Evolutionary conservation across 1,140 invertebrate species (phyloP).

Genomic region (Apis dorsata): DNA sequence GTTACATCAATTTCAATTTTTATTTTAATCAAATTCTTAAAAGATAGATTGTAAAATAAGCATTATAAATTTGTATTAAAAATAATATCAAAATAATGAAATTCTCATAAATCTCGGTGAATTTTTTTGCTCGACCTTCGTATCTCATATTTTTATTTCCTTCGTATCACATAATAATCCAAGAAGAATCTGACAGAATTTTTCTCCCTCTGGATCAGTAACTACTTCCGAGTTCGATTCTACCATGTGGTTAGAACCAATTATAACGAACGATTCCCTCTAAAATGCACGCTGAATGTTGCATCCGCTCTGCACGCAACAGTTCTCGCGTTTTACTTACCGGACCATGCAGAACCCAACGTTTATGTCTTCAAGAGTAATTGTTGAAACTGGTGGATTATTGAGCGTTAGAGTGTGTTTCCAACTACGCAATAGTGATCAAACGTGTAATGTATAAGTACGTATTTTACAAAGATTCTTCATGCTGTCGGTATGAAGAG

Average conservation of each 20-base stretch:
- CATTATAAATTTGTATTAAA: no score
- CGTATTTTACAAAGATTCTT: neutral
- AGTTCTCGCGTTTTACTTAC: slow-evolving; percentile 30
- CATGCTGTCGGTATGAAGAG: neutral
- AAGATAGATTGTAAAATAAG: no score
- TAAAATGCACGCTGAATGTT: slow-evolving; percentile 18
- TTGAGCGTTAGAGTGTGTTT: neutral
- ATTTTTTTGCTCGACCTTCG: no score
- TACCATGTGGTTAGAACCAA: slow-evolving; percentile 36
- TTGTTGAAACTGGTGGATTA: slow-evolving; percentile 16
- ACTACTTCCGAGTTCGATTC: slow-evolving; percentile 37
- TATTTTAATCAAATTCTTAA: no score
- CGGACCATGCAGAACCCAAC: slow-evolving; percentile 20
- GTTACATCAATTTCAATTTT: no score
- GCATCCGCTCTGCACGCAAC: slow-evolving; percentile 45
- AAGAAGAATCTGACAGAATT: neutral
- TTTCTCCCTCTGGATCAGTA: neutral
- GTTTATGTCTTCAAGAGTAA: slow-evolving; percentile 29
- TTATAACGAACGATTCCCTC: slow-evolving; percentile 31
- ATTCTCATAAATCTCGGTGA: no score
- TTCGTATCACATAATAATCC: neutral
- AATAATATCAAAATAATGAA: no score
- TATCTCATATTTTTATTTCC: neutral
- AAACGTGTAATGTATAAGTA: neutral
- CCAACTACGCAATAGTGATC: neutral